phyloP scores from a whole-genome alignment of 2,888 invertebrate species.

The Agelastica alni region DNA sequence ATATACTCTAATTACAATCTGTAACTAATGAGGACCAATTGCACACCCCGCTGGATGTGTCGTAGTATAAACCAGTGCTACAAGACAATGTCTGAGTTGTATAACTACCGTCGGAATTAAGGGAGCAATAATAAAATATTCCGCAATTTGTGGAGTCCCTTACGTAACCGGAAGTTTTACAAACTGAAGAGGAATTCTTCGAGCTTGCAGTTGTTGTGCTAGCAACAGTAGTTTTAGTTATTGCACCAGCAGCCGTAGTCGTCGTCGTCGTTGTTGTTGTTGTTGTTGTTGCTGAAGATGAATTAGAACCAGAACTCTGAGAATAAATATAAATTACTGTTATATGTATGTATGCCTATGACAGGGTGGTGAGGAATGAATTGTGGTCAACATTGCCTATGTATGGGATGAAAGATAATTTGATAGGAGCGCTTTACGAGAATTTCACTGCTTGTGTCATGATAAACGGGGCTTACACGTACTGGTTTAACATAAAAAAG shows the following conservation, averaged over 20 bases:
- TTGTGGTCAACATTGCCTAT: no score
- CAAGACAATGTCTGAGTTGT: background rate
- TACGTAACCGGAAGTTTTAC: constrained; percentile 51
- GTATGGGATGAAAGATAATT: no score
- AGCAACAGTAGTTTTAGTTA: background rate
- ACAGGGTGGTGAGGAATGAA: no score
- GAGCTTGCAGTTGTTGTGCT: background rate
- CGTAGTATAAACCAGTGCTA: constrained; percentile 13
- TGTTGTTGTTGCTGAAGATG: background rate
- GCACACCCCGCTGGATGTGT: background rate
- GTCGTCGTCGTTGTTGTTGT: no score
- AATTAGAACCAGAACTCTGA: background rate
- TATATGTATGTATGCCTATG: no score
- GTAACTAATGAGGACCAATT: constrained; percentile 6
- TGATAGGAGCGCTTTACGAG: no score
- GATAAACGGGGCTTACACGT: no score
- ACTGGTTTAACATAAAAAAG: no score
- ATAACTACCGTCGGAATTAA: background rate
- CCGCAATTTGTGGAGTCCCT: constrained; percentile 55
- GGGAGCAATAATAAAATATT: constrained; percentile 56
- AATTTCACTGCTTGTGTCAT: no score
- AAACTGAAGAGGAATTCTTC: background rate
- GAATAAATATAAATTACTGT: no score
- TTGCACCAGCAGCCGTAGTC: background rate
- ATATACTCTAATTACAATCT: background rate